phyloP scores from a whole-genome alignment of 2,113 vertebrate species.

The Origma solitaria region DNA sequence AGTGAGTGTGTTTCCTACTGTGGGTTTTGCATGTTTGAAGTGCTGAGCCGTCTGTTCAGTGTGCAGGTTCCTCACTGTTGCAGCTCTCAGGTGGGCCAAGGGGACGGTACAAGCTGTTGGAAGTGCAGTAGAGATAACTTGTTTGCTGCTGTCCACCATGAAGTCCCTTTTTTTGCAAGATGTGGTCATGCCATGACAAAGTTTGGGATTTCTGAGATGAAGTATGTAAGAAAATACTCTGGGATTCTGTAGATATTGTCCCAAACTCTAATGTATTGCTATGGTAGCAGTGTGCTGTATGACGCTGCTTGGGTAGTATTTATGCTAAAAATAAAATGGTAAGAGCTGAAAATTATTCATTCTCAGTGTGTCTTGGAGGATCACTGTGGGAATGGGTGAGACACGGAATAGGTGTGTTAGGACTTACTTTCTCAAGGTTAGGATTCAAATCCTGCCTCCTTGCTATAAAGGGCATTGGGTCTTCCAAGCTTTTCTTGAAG shows the following conservation, averaged over 20 bases:
- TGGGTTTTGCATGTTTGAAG: rapidly evolving
- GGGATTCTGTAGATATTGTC: not conserved
- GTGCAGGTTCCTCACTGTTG: not conserved
- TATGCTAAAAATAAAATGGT: slow-evolving; percentile 45
- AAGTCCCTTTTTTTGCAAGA: not conserved
- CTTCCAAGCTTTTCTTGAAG: not conserved
- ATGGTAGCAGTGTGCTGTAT: slow-evolving; percentile 13
- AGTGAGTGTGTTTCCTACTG: not conserved
- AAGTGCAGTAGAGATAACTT: not conserved
- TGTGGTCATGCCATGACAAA: not conserved
- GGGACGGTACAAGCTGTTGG: not conserved
- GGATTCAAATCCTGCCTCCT: not conserved
- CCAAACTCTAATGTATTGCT: slow-evolving; percentile 30
- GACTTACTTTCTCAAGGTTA: not conserved
- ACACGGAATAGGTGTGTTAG: not conserved
- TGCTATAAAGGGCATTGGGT: not conserved
- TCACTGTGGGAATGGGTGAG: not conserved
- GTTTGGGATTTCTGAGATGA: not conserved
- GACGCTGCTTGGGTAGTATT: slow-evolving; percentile 4
- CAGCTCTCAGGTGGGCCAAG: not conserved
- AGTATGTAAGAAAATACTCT: not conserved
- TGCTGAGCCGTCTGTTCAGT: not conserved
- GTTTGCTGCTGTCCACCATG: not conserved
- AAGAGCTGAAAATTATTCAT: not conserved
- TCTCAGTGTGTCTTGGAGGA: not conserved